Base-by-base conservation (phyloP, 2,113 vertebrate genomes). In the Salvator merianae region DNA sequence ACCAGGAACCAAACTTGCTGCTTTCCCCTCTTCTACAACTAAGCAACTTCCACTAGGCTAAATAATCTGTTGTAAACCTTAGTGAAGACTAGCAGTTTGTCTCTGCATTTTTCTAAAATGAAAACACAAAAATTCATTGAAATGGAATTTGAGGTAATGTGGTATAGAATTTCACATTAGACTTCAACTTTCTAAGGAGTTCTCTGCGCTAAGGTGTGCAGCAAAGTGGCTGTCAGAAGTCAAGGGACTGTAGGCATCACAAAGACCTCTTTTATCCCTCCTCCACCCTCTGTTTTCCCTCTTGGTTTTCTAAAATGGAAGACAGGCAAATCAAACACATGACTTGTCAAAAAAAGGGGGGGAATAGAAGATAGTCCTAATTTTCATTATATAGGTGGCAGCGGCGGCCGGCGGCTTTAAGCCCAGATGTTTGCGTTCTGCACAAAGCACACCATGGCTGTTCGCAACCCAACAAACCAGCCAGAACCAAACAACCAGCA, bases 261-360 rank as follows among this genome's bases (percentile, higher is more conserved):
- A 47, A 12, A 10, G 2, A 9, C 71, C 43, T 34, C 22, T 59
- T 59, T 14, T 40, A 47, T 53, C 77, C 30, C 36, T 40, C 59
- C 7, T 26, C 16, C 62, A 28, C 80, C 26, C 69, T 72, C 77
- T 68, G 3, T 2, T 69, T n/a, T 59, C 69, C 32, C 28, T 53
- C 24, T 72, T 22, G 34, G 14, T 59, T 55, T 72, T 36, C 68
- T 43, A 72, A 82, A 72, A 62, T 72, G 68, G 38, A 82, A 72
- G 72, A 82, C 50, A 72, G 68, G 20, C 32, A 82, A 82, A 82
- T 72, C 79, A 81, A 79, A 81, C 79, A 70, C 69, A 70, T 70
- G 50, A 24, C 47, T 47, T 81, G 79, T 81, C 66, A 70, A 71
- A 43, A 55, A 59, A 28, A 53, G 14, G 34, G 13, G 40, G 80